These are phyloP conservation scores for Willisornis vidua DNA, from an alignment of 2,113 vertebrate species.

Conservation along the genomic window DNA sequence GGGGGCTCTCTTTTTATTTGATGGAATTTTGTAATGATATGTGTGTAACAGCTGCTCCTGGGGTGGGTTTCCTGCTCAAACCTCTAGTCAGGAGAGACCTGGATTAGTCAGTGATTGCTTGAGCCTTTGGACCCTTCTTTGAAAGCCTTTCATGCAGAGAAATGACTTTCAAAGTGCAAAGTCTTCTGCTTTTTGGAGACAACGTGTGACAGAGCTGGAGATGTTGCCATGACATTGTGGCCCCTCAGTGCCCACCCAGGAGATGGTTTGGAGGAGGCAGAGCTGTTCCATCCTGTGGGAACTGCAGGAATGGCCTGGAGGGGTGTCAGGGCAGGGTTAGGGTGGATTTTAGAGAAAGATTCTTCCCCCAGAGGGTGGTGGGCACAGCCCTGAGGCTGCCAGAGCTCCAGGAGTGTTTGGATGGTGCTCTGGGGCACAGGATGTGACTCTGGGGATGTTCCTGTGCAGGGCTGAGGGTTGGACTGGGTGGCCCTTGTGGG, in stretches of 20 bases:
- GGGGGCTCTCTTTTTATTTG: not conserved
- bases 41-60: not conserved
- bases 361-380: not conserved
- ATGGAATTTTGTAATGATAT: not conserved
- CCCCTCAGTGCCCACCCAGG: not conserved
- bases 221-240: not conserved
- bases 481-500: not conserved
- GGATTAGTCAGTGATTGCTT: not conserved
- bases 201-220: not conserved
- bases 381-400: not conserved
- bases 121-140: constrained; percentile 12
- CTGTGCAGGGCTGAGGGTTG: not conserved
- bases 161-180: not conserved
- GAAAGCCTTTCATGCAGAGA: not conserved
- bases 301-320: not conserved
- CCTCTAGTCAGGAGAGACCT: not conserved
- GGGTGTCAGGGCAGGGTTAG: not conserved
- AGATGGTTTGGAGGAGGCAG: not conserved
- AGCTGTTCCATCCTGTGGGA: not conserved
- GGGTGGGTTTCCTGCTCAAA: not conserved
- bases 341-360: not conserved
- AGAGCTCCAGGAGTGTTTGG: not conserved
- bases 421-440: not conserved
- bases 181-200: not conserved
- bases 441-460: not conserved